These are phyloP conservation scores for Phalacrocorax brasilianus DNA, from an alignment of 2,113 vertebrate species.

Conservation along the genomic window DNA sequence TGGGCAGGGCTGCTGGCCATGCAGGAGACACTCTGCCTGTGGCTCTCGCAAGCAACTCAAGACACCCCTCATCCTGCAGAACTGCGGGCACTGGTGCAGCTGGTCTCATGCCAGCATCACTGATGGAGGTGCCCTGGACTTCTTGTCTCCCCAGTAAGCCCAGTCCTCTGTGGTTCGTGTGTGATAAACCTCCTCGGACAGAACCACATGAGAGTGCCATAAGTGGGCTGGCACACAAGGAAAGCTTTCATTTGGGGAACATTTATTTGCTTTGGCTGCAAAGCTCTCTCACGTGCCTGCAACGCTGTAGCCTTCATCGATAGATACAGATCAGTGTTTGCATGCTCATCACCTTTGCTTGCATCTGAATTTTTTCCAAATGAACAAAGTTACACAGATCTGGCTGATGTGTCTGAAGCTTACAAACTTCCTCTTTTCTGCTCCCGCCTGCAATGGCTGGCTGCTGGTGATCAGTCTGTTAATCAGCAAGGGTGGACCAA, in stretches of 20 bases:
- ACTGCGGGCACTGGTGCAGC: fast-evolving
- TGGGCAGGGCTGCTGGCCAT: neutral
- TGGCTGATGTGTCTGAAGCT: neutral
- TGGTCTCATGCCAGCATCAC: neutral
- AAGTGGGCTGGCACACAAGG: neutral
- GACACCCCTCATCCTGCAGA: neutral
- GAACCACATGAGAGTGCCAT: neutral
- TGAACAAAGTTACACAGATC: neutral
- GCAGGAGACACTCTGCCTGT: neutral
- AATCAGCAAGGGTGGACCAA: slow-evolving; percentile 37
- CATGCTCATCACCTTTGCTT: slow-evolving; percentile 13
- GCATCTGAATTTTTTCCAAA: slow-evolving; percentile 30
- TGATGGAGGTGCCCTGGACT: neutral
- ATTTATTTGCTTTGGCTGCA: slow-evolving; percentile 42
- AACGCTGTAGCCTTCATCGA: neutral
- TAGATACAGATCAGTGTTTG: slow-evolving; percentile 24
- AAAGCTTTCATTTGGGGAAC: neutral
- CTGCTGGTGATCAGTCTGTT: slow-evolving; percentile 1
- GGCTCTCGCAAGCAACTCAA: neutral
- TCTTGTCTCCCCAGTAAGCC: neutral
- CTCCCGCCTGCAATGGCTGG: neutral
- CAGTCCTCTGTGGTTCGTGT: neutral
- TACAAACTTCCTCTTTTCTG: neutral
- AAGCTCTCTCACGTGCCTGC: neutral
- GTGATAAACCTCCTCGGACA: neutral